Conservation (phyloP, 2,797 vertebrate genomes). For the Phoeniculus purpureus region DNA sequence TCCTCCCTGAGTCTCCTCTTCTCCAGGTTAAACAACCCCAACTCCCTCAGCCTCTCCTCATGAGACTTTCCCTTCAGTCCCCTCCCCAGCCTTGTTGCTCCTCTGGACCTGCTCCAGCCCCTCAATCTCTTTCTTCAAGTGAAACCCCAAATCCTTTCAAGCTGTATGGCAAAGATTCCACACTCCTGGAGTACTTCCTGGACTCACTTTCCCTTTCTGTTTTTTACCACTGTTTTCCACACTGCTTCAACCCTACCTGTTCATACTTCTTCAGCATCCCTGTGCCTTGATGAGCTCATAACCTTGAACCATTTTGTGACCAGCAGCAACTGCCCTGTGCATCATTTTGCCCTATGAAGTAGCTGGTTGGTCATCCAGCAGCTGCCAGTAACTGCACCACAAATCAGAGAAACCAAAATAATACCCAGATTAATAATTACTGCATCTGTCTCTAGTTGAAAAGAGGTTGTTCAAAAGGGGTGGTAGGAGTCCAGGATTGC, state of each 20-base stretch:
- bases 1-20: too few species aligned
- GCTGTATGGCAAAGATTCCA: not conserved
- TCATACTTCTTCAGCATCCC: not conserved
- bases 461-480: not conserved
- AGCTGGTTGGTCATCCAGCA: not conserved
- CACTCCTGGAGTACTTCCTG: not conserved
- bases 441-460: not conserved
- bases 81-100: too few species aligned
- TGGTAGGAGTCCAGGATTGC: not conserved
- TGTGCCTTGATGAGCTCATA: not conserved
- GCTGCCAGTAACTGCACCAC: not conserved
- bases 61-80: too few species aligned
- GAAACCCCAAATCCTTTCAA: not conserved
- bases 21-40: too few species aligned
- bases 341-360: not conserved
- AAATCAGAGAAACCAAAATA: not conserved
- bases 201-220: not conserved
- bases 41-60: too few species aligned
- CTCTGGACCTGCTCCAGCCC: too few species aligned
- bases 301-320: not conserved
- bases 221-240: not conserved
- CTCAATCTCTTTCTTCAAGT: too few species aligned
- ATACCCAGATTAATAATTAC: not conserved
- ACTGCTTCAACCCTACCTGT: not conserved
- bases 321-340: not conserved